Conservation (phyloP, 2,113 vertebrate genomes). For the Oxyura jamaicensis region DNA sequence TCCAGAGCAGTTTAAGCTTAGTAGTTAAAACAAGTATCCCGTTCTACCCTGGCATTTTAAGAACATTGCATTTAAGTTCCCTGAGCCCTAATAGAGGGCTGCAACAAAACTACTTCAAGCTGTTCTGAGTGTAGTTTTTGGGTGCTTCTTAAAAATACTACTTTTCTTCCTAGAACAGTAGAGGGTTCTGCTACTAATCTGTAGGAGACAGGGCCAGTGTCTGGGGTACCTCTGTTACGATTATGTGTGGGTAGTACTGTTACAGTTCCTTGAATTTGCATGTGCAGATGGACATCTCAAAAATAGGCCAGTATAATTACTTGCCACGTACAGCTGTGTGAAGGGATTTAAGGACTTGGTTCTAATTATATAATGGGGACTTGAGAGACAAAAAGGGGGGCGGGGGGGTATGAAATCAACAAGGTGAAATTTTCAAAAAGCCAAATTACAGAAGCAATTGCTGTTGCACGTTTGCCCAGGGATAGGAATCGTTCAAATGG, state of each 20-base stretch:
- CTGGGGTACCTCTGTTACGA: neutral
- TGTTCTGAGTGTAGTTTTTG: neutral
- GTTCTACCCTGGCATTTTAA: neutral
- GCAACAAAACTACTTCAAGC: neutral
- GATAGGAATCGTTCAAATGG: neutral
- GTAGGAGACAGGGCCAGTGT: neutral
- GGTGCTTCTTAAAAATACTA: neutral
- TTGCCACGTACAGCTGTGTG: neutral
- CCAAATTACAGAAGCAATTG: neutral
- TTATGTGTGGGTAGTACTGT: fast-evolving
- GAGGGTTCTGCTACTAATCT: neutral
- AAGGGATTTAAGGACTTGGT: neutral
- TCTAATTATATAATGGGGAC: neutral
- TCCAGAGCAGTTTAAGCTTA: neutral
- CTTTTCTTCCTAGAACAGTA: neutral
- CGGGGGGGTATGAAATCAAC: neutral
- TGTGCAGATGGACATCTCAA: neutral
- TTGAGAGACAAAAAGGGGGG: neutral
- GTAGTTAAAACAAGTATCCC: neutral
- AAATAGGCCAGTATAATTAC: neutral
- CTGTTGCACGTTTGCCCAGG: neutral
- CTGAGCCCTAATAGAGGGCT: neutral
- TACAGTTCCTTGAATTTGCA: neutral
- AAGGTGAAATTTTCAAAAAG: neutral
- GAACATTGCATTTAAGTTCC: neutral